These are phyloP conservation scores for Eristalis arbustorum DNA, from an alignment of 2,888 invertebrate species.

Conservation along the genomic window DNA sequence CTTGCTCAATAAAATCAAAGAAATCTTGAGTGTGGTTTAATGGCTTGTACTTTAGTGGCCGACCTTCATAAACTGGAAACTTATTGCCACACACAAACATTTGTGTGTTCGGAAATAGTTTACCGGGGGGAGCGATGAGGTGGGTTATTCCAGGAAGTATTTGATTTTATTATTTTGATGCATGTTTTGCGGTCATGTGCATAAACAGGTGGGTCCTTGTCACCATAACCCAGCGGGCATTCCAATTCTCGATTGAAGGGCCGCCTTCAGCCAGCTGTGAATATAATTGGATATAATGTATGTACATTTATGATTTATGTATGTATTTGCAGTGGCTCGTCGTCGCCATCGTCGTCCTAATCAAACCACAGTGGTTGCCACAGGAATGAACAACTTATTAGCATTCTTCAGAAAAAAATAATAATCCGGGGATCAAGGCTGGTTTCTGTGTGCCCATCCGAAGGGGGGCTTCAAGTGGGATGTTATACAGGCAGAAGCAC, in stretches of 20 bases:
- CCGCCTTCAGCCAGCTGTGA: not conserved
- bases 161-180: not conserved
- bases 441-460: not conserved
- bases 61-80: not conserved
- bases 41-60: not conserved
- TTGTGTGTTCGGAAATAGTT: not conserved
- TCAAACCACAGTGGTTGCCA: not conserved
- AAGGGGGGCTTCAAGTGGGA: no score
- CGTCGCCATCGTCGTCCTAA: not conserved
- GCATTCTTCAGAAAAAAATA: not conserved
- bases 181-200: not conserved
- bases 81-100: not conserved
- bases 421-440: not conserved
- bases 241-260: not conserved
- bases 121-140: not conserved
- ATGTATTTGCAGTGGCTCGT: not conserved
- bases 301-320: not conserved
- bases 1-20: conserved; percentile 3
- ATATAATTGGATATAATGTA: not conserved
- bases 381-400: not conserved
- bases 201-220: not conserved
- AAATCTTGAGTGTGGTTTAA: not conserved
- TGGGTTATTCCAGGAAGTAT: not conserved
- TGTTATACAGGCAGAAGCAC: no score
- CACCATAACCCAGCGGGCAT: not conserved